These are phyloP conservation scores for Anisognathus igniventris DNA, from an alignment of 2,797 vertebrate species.

Conservation along the genomic window DNA sequence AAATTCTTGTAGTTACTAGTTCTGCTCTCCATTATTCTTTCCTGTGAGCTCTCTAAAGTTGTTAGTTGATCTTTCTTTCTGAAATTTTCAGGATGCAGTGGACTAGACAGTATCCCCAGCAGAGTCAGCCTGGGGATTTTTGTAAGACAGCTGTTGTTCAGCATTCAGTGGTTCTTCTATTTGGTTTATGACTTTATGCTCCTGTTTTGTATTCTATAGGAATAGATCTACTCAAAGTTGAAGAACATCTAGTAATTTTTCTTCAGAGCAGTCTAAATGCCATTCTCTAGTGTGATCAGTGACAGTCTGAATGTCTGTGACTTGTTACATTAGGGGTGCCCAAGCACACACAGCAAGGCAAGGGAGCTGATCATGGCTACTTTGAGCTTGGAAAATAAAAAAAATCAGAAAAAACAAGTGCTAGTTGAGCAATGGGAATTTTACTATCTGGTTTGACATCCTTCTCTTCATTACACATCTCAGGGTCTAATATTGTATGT, in stretches of 20 bases:
- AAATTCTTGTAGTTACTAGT: neutral
- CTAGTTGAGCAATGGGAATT: neutral
- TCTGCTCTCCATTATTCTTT: neutral
- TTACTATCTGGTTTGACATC: neutral
- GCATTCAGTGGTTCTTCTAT: neutral
- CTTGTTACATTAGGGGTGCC: neutral
- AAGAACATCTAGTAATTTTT: neutral
- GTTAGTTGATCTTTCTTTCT: neutral
- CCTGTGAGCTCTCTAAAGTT: neutral
- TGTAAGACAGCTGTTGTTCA: neutral
- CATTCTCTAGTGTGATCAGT: neutral
- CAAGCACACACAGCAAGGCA: neutral
- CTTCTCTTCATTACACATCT: neutral
- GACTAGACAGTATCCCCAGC: neutral
- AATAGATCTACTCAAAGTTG: neutral
- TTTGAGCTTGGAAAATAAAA: neutral
- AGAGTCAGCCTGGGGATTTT: neutral
- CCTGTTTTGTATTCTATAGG: neutral
- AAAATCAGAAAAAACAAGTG: neutral
- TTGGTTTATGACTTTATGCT: neutral
- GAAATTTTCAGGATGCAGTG: neutral
- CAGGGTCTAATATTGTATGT: neutral
- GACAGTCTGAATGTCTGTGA: neutral
- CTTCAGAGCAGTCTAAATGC: neutral
- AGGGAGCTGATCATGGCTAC: neutral